A percentile compares a stretch with the other conserved stretches of the same genome.
Conservation (phyloP, 2,888 invertebrate species). For the Cyclophora punctaria region DNA sequence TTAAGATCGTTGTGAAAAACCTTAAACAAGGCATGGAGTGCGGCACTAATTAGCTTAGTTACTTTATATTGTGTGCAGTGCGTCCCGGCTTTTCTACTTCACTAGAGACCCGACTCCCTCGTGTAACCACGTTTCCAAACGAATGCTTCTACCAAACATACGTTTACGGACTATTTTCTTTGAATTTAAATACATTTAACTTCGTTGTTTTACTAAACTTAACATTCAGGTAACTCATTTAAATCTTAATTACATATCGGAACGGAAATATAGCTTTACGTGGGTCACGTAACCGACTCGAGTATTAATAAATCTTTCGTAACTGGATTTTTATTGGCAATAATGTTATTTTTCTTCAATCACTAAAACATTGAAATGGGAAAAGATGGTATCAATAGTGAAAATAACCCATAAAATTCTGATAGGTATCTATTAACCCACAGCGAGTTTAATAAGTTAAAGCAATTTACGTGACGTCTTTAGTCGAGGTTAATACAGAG, state of each 20-base stretch:
- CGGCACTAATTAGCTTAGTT: slow-evolving; percentile 43
- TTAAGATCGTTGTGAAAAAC: slow-evolving; percentile 48
- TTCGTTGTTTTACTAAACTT: too few relatives aligned
- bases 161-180: slow-evolving; percentile 4
- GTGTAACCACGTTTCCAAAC: slow-evolving; percentile 6
- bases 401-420: too few relatives aligned
- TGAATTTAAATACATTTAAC: neutral
- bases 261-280: too few relatives aligned
- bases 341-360: too few relatives aligned
- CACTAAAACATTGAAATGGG: too few relatives aligned
- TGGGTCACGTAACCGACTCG: too few relatives aligned
- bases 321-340: too few relatives aligned
- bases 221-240: too few relatives aligned
- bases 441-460: slow-evolving; percentile 7
- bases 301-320: too few relatives aligned
- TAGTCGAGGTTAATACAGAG: slow-evolving; percentile 8
- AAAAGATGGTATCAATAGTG: too few relatives aligned
- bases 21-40: slow-evolving; percentile 37
- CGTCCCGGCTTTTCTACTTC: slow-evolving; percentile 8
- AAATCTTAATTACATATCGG: too few relatives aligned
- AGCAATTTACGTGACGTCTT: slow-evolving; percentile 11
- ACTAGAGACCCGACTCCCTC: slow-evolving; percentile 4
- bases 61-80: slow-evolving; percentile 16
- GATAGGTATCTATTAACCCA: neutral
- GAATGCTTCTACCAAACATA: slow-evolving; percentile 3